These are phyloP conservation scores for Hirudinaria manillensis DNA, from an alignment of 2,888 invertebrate species.

Conservation along the genomic window DNA sequence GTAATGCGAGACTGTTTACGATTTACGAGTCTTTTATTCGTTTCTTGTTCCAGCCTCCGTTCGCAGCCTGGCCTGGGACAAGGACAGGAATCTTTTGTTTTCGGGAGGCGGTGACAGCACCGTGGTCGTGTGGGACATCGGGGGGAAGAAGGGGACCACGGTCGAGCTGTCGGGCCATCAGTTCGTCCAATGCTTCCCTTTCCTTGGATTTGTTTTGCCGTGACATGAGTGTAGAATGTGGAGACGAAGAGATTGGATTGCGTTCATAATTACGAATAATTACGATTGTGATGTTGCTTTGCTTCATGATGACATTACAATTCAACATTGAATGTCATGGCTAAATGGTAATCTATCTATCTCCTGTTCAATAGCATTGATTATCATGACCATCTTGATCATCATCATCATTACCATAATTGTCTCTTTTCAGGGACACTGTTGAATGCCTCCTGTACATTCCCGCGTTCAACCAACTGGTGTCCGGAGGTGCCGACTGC, in stretches of 20 bases:
- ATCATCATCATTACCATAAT: too few species aligned
- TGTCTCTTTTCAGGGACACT: conserved; percentile 46
- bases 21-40: too few species aligned
- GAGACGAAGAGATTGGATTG: too few species aligned
- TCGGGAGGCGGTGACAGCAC: conserved; percentile 92
- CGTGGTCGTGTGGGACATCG: conserved; percentile 92
- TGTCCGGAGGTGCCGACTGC: conserved; percentile 91
- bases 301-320: too few species aligned
- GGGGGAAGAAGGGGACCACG: conserved; percentile 88
- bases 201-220: background rate
- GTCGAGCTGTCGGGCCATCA: conserved; percentile 89
- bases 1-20: too few species aligned
- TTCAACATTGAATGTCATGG: too few species aligned
- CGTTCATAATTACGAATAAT: too few species aligned
- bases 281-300: too few species aligned
- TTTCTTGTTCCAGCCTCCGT: conserved; percentile 66
- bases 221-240: background rate
- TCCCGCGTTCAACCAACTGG: conserved; percentile 68
- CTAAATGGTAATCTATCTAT: too few species aligned
- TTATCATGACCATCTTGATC: too few species aligned
- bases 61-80: conserved; percentile 86
- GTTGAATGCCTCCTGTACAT: conserved; percentile 30
- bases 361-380: too few species aligned
- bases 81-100: conserved; percentile 78
- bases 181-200: conserved; percentile 41